Evolutionary conservation across 2,888 invertebrate species (phyloP).

Genomic region (Agrotis puta): DNA sequence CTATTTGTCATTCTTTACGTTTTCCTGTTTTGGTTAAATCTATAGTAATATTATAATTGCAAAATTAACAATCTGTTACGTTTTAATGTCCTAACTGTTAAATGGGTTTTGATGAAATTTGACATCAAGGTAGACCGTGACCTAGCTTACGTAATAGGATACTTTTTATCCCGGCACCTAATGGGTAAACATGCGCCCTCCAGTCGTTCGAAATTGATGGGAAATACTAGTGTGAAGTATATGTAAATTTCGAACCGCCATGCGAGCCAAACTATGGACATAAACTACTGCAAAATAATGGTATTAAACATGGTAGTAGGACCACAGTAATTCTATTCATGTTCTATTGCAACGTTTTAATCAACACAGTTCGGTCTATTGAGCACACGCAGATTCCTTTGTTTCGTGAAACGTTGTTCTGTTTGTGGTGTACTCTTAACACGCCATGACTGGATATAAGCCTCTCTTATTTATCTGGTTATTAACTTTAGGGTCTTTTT

Average conservation of each 20-base stretch:
- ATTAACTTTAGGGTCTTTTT: background rate
- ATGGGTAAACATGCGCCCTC: background rate
- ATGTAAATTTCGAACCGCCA: background rate
- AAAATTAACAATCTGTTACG: background rate
- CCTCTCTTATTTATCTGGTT: constrained; percentile 6
- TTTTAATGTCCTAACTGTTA: background rate
- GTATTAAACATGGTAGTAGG: background rate
- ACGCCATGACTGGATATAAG: constrained; percentile 8
- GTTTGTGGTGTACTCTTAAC: constrained; percentile 23
- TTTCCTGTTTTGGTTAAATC: background rate
- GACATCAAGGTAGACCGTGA: background rate
- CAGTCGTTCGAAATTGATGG: too few relatives aligned
- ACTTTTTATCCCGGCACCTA: background rate
- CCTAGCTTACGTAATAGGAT: background rate
- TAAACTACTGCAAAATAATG: too few relatives aligned
- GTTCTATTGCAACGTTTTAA: constrained; percentile 31
- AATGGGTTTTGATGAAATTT: background rate
- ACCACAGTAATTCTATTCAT: constrained; percentile 23
- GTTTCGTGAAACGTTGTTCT: constrained; percentile 27
- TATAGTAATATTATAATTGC: background rate
- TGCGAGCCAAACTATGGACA: too few relatives aligned
- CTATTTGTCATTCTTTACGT: constrained; percentile 1
- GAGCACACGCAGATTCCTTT: constrained; percentile 48
- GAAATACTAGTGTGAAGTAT: background rate
- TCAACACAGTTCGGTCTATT: constrained; percentile 25